Base-by-base conservation (phyloP, 2,113 vertebrate species). In the Emydura subglobosa region DNA sequence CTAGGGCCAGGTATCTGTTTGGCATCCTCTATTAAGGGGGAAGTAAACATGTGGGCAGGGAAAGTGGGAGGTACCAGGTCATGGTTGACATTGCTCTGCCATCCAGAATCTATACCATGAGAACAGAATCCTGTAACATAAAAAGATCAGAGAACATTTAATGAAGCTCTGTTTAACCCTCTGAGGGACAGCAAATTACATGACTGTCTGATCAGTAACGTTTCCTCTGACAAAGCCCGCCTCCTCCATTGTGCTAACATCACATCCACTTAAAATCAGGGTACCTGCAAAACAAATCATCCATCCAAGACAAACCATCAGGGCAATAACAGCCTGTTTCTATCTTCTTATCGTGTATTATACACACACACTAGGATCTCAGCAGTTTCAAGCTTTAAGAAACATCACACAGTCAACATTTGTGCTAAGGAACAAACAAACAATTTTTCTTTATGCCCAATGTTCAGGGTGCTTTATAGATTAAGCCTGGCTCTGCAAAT, bases 401-500 rank as follows among this genome's bases (percentile, higher is more conserved):
- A 91, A 97, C 91, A 42, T 91, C 88, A 49, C 90, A 51, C 47
- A 97, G 95, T 91, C 92, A 97, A 95, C 95, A 39, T 96, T 97
- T 97, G 95, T 97, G 87, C 83, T 95, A 94, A 94, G 91, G 87
- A 90, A 51, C 39, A 83, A 92, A 89, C n/a, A 87, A 98, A 93
- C 96, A 95, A 96, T 91, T 94, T 89, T 96, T 89, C 97, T 96
- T 85, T 88, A 96, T 91, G 79, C 17, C 31, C 5, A 79, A 24
- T 59, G 79, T 96, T 83, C 94, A 92, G 55, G 51, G 79, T 78
- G 76, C 85, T 96, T 96, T 93, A 96, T 74, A 91, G 83, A 94
- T n/a, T 94, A 95, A 96, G 95, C 89, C 95, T 88, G 92, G 94
- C 95, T 96, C 97, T 91, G 94, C 94, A 96, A 97, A 85, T 2